These are phyloP conservation scores for Cotesia typhae DNA, from an alignment of 1,140 invertebrate genomes.

Conservation along the genomic window DNA sequence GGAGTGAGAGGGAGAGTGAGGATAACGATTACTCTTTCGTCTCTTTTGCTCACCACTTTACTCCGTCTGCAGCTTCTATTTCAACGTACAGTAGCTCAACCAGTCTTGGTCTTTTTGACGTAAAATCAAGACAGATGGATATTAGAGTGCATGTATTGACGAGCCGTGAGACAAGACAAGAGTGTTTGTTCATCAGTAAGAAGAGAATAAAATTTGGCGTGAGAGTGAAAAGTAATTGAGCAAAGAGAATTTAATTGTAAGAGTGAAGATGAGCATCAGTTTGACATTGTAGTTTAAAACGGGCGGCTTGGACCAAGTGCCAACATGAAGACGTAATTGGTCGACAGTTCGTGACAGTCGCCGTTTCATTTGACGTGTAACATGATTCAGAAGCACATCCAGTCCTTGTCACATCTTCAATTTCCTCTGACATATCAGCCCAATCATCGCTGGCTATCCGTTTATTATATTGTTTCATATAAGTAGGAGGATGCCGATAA, in stretches of 20 bases:
- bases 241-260: too few species aligned
- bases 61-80: too few species aligned
- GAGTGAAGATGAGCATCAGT: too few species aligned
- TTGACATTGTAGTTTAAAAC: neutral
- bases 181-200: neutral
- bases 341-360: slow-evolving; percentile 24
- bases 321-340: slow-evolving; percentile 31
- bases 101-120: too few species aligned
- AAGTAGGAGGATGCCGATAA: slow-evolving; percentile 10
- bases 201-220: neutral
- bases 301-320: neutral
- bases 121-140: too few species aligned
- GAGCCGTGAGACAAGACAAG: too few species aligned
- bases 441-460: slow-evolving; percentile 17
- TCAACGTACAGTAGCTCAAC: too few species aligned
- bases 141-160: too few species aligned
- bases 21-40: neutral
- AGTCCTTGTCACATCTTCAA: slow-evolving; percentile 64
- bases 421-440: slow-evolving; percentile 46
- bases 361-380: slow-evolving; percentile 61
- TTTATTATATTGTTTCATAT: too few species aligned
- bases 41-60: neutral
- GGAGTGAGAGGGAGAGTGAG: neutral
- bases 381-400: slow-evolving; percentile 63
- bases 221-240: slow-evolving; percentile 2